phyloP scores from a whole-genome alignment of 2,888 invertebrate species.

The Acanthacorydalis orientalis region DNA sequence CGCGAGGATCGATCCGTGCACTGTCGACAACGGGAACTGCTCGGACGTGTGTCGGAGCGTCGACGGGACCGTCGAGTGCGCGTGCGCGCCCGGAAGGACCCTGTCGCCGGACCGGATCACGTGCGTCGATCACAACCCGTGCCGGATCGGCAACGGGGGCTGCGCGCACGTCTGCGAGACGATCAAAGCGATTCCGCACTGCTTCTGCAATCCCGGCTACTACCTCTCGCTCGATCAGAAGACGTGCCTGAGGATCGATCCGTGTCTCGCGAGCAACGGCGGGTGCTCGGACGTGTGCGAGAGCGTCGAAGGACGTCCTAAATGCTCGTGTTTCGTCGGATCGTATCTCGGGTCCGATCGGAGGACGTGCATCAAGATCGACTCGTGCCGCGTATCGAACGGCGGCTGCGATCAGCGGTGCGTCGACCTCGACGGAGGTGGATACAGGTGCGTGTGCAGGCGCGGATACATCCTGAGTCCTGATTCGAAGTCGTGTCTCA shows the following conservation, averaged over 20 bases:
- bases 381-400: conserved; percentile 31
- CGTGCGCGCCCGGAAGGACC: conserved; percentile 24
- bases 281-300: conserved; percentile 42
- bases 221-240: conserved; percentile 22
- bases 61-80: conserved; percentile 32
- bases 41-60: conserved; percentile 30
- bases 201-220: conserved; percentile 33
- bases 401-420: conserved; percentile 24
- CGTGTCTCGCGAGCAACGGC: conserved; percentile 23
- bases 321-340: conserved; percentile 32
- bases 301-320: conserved; percentile 30
- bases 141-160: conserved; percentile 25
- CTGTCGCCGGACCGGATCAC: conserved; percentile 23
- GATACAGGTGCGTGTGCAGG: conserved; percentile 31
- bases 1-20: conserved; percentile 14
- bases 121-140: conserved; percentile 11
- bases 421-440: conserved; percentile 28
- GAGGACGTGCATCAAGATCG: conserved; percentile 28
- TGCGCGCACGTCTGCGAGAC: conserved; percentile 32
- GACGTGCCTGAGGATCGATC: conserved; percentile 18
- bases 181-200: conserved; percentile 30
- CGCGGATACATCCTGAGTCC: conserved; percentile 18
- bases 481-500: conserved; percentile 14
- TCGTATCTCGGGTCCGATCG: conserved; percentile 19
- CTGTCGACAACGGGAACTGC: conserved; percentile 36